Percentiles rank a stretch among this genome's conserved stretches.
phyloP scores from a whole-genome alignment of 2,797 vertebrate genomes.

The Dermochelys coriacea region DNA sequence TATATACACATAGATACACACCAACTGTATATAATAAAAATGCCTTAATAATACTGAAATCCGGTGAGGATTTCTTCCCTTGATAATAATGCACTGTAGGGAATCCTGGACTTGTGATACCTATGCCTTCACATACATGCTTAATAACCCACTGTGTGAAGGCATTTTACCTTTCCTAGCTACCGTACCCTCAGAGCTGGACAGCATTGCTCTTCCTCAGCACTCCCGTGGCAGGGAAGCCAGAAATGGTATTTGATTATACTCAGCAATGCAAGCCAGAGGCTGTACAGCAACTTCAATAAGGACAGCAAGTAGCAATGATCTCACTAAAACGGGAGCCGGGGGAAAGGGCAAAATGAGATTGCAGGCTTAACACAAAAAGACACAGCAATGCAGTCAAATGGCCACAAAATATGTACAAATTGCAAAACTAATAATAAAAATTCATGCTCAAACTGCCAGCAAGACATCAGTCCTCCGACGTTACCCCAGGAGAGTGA shows the following conservation, averaged over 20 bases:
- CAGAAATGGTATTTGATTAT: slow-evolving; percentile 47
- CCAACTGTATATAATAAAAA: background rate
- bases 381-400: slow-evolving; percentile 36
- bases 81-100: background rate
- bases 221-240: background rate
- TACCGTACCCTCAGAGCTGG: background rate
- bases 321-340: slow-evolving; percentile 45
- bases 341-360: slow-evolving; percentile 11
- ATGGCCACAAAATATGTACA: slow-evolving; percentile 54
- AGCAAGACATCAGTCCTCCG: slow-evolving; percentile 25
- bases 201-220: background rate
- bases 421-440: slow-evolving; percentile 69
- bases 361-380: slow-evolving; percentile 46
- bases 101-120: background rate
- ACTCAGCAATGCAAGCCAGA: background rate
- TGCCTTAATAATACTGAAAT: background rate
- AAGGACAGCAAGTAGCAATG: background rate
- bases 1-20: rapidly evolving
- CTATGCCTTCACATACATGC: background rate
- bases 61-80: background rate
- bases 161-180: background rate
- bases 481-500: slow-evolving; percentile 19
- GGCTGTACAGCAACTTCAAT: slow-evolving; percentile 1
- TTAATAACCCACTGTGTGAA: background rate
- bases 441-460: slow-evolving; percentile 49